Evolutionary conservation across 2,797 vertebrate genomes (phyloP).

Genomic region (Pangasius sanitwongsei): DNA sequence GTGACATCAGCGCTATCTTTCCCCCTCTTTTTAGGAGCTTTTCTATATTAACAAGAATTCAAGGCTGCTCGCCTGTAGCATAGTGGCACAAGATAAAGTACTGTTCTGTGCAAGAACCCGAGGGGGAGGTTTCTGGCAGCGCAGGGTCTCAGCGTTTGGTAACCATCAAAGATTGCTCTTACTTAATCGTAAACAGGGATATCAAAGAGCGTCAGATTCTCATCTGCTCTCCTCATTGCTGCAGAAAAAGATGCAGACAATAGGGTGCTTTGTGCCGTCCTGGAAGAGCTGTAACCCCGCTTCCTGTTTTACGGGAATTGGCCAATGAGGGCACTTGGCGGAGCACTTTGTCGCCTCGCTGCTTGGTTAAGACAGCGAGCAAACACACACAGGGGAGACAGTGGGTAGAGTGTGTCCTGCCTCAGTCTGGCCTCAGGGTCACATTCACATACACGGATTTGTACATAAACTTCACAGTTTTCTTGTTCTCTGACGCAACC

Average conservation of each 20-base stretch:
- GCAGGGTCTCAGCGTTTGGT: constrained; percentile 37
- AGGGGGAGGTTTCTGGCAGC: constrained; percentile 22
- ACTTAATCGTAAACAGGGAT: constrained; percentile 42
- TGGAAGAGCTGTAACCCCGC: constrained; percentile 47
- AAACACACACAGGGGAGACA: constrained; percentile 35
- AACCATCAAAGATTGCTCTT: constrained; percentile 41
- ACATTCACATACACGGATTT: background rate
- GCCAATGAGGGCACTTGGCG: constrained; percentile 40
- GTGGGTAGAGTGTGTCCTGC: constrained; percentile 47
- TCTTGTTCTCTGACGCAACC: background rate
- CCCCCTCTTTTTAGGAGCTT: constrained; percentile 15
- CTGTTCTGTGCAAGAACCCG: constrained; percentile 40
- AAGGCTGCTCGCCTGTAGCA: constrained; percentile 7
- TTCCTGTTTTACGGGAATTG: constrained; percentile 62
- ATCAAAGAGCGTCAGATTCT: constrained; percentile 58
- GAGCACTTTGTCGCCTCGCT: constrained; percentile 17
- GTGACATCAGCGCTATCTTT: constrained; percentile 19
- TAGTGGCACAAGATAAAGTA: constrained; percentile 25
- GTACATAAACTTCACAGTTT: background rate
- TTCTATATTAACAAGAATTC: background rate
- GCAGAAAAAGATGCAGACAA: constrained; percentile 58
- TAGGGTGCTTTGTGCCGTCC: constrained; percentile 62
- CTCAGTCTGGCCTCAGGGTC: background rate
- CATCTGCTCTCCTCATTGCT: constrained; percentile 58
- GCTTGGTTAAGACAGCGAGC: constrained; percentile 28